Percentiles rank a stretch among this genome's conserved stretches.
Evolutionary conservation across 1,140 invertebrate species (phyloP).

Genomic region (Nasonia vitripennis): DNA sequence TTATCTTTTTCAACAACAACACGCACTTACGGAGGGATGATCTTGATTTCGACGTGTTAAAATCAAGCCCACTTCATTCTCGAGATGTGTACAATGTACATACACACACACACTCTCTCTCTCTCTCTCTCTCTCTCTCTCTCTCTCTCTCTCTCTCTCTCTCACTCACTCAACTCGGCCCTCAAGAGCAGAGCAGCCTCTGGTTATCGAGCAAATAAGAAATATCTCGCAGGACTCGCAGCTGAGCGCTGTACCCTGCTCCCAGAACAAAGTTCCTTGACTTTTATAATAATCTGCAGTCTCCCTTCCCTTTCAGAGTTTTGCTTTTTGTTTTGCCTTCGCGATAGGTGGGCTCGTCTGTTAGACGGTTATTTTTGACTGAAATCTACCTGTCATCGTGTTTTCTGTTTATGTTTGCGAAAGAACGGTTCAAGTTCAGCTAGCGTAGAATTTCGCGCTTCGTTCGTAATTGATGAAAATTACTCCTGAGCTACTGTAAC

Average conservation of each 20-base stretch:
- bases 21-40: background rate
- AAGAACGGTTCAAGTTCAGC: no score
- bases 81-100: background rate
- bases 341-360: background rate
- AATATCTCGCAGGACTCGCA: conserved; percentile 42
- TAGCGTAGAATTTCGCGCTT: no score
- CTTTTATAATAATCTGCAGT: background rate
- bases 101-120: no score
- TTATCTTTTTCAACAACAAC: background rate
- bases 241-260: background rate
- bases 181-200: background rate
- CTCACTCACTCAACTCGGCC: background rate
- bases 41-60: background rate
- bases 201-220: conserved; percentile 51
- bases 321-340: background rate
- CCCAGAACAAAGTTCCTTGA: background rate
- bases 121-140: no score
- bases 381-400: no score
- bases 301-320: background rate
- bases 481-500: no score
- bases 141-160: no score
- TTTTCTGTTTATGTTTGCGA: no score
- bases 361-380: background rate
- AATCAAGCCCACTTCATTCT: background rate
- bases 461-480: no score